Conservation (phyloP, 2,888 invertebrate species). For the Drosophila mimica region DNA sequence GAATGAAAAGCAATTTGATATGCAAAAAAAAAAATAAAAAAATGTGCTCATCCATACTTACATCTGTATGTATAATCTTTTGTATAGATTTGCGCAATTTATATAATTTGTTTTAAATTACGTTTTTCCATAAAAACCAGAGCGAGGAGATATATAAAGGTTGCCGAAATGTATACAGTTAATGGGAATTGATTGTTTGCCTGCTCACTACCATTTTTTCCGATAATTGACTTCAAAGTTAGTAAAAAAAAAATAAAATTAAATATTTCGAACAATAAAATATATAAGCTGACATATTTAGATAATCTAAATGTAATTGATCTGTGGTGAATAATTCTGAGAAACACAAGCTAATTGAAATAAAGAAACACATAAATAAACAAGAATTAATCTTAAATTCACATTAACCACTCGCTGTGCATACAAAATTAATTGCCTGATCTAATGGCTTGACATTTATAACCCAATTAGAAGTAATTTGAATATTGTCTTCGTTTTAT, state of each 20-base stretch:
- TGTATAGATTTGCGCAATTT: constrained; percentile 41
- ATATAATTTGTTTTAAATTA: constrained; percentile 63
- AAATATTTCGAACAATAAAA: not conserved
- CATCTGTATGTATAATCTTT: constrained; percentile 19
- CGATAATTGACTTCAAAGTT: not conserved
- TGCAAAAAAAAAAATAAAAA: no score
- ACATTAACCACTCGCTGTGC: not conserved
- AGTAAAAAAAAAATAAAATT: not conserved
- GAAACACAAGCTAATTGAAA: not conserved
- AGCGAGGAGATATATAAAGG: not conserved
- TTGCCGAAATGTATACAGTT: constrained; percentile 2
- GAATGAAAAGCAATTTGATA: constrained; percentile 71
- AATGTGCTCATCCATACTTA: constrained; percentile 6
- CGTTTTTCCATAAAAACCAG: constrained; percentile 31
- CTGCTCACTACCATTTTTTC: not conserved
- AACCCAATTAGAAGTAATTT: constrained; percentile 30
- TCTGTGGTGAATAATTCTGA: not conserved
- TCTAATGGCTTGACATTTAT: constrained; percentile 58
- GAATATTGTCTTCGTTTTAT: not conserved
- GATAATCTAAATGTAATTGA: not conserved
- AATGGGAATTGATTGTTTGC: not conserved
- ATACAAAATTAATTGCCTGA: constrained; percentile 32
- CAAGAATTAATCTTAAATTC: not conserved
- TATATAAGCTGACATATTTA: no score
- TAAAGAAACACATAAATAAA: not conserved